These are phyloP conservation scores for Theodoxus fluviatilis DNA, from an alignment of 2,888 invertebrate genomes.

Conservation along the genomic window DNA sequence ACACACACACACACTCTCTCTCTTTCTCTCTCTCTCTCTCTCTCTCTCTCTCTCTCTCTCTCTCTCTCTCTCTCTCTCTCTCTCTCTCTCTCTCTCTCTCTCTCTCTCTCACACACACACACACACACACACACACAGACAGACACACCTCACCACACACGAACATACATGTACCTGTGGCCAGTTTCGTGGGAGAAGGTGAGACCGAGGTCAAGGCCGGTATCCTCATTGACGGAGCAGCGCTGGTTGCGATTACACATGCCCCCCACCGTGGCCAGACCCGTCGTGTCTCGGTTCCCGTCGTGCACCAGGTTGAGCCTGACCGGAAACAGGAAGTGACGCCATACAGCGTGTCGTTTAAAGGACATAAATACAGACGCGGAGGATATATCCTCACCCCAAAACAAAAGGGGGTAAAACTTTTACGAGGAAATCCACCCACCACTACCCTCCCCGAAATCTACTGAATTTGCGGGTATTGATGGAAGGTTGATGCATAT, in stretches of 20 bases:
- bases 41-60: not conserved
- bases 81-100: not conserved
- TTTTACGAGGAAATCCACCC: too few relatives aligned
- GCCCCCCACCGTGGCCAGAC: constrained; percentile 39
- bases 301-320: constrained; percentile 41
- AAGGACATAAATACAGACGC: not conserved
- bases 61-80: not conserved
- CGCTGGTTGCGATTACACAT: constrained; percentile 39
- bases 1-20: not conserved
- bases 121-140: not conserved
- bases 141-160: not conserved
- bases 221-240: constrained; percentile 48
- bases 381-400: too few relatives aligned
- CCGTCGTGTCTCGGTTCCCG: constrained; percentile 39
- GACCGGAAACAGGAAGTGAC: constrained; percentile 3
- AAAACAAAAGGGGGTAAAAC: not conserved
- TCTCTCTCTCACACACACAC: not conserved
- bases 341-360: not conserved
- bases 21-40: too few relatives aligned
- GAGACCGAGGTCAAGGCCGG: constrained; percentile 45
- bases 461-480: too few relatives aligned
- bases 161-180: constrained; percentile 38
- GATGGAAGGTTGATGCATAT: too few relatives aligned
- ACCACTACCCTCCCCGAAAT: too few relatives aligned
- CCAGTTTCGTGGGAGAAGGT: constrained; percentile 54